These are phyloP conservation scores for Agriopis leucophaearia DNA, from an alignment of 2,888 invertebrate species.

Conservation along the genomic window DNA sequence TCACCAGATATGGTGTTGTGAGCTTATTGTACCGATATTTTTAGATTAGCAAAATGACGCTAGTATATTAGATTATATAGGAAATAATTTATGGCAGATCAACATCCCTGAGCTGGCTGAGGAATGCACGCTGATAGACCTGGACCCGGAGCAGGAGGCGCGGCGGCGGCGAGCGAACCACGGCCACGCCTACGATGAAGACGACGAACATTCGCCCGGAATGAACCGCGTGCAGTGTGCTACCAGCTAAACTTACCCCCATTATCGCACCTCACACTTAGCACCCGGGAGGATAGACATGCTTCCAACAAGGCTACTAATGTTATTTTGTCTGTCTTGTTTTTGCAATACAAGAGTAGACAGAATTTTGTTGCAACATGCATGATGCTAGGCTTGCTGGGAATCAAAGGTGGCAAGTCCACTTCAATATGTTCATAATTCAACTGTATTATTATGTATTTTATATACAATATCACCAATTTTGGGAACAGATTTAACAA, in stretches of 20 bases:
- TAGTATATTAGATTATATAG: too few relatives aligned
- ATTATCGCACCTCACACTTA: too few relatives aligned
- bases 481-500: not conserved
- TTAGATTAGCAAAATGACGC: too few relatives aligned
- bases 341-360: not conserved
- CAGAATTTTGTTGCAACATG: not conserved
- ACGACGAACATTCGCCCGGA: conserved; percentile 88
- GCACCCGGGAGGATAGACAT: too few relatives aligned
- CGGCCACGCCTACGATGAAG: conserved; percentile 90
- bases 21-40: too few relatives aligned
- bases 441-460: not conserved
- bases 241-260: conserved; percentile 85
- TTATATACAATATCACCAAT: not conserved
- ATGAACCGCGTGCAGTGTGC: conserved; percentile 92
- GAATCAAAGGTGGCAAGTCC: not conserved
- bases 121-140: conserved; percentile 90
- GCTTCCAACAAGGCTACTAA: not conserved
- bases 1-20: too few relatives aligned
- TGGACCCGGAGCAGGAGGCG: conserved; percentile 91
- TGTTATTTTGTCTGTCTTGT: not conserved
- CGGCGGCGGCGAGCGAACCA: conserved; percentile 89
- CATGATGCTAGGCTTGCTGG: not conserved
- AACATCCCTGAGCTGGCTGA: conserved; percentile 92
- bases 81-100: conserved; percentile 55
- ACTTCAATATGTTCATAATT: not conserved